Conservation (phyloP, 2,797 vertebrate genomes). For the Jordanella pulchra region DNA sequence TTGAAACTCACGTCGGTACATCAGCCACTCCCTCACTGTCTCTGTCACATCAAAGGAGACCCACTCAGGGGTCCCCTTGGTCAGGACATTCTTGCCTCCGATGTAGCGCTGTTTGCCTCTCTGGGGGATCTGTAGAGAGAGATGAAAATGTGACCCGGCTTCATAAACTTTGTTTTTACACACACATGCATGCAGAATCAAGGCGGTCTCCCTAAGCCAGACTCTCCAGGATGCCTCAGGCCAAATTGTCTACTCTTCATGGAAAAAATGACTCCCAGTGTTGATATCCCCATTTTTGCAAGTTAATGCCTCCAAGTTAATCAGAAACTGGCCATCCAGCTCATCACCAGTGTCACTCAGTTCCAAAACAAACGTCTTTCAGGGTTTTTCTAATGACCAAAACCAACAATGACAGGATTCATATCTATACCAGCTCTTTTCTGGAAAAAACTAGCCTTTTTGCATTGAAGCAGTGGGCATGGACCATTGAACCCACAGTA, state of each 20-base stretch:
- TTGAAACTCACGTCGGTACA: slow-evolving; percentile 87
- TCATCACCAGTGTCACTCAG: slow-evolving; percentile 43
- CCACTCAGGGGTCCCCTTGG: slow-evolving; percentile 91
- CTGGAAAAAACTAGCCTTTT: slow-evolving; percentile 68
- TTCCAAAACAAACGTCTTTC: slow-evolving; percentile 11
- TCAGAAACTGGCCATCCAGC: slow-evolving; percentile 72
- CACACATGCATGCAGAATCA: slow-evolving; percentile 59
- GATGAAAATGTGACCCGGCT: slow-evolving; percentile 76
- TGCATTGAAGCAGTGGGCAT: slow-evolving; percentile 50
- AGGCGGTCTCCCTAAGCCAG: slow-evolving; percentile 79
- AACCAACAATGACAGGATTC: slow-evolving; percentile 23
- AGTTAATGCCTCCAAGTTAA: slow-evolving; percentile 78
- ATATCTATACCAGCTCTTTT: slow-evolving; percentile 41
- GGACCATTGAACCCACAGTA: slow-evolving; percentile 53
- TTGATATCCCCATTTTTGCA: slow-evolving; percentile 81
- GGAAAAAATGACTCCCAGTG: slow-evolving; percentile 83
- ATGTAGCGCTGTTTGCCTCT: slow-evolving; percentile 96
- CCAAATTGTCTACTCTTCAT: slow-evolving; percentile 80
- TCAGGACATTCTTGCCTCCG: slow-evolving; percentile 92
- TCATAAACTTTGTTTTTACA: slow-evolving; percentile 63
- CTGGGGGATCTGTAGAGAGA: slow-evolving; percentile 86
- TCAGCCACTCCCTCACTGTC: slow-evolving; percentile 95
- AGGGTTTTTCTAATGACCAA: slow-evolving; percentile 19
- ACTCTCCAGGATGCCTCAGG: slow-evolving; percentile 80
- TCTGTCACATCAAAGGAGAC: slow-evolving; percentile 96